These are phyloP conservation scores for Bagarius yarrelli DNA, from an alignment of 2,113 vertebrate species.

Conservation along the genomic window DNA sequence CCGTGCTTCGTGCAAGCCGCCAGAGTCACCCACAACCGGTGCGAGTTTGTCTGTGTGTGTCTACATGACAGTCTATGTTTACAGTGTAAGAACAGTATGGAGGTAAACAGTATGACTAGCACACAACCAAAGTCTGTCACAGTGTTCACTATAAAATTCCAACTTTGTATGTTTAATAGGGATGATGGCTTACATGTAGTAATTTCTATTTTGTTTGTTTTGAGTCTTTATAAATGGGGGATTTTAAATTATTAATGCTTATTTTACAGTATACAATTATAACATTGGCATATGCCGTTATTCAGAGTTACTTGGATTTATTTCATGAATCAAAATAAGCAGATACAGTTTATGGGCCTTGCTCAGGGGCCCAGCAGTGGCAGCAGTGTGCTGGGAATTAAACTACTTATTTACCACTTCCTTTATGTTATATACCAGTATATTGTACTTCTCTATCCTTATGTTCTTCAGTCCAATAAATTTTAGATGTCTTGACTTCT, in stretches of 20 bases:
- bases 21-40: conserved; percentile 89
- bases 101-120: neutral
- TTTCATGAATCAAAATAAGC: too few relatives aligned
- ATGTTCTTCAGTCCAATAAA: neutral
- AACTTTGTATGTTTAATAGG: neutral
- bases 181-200: neutral
- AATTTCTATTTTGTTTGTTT: neutral
- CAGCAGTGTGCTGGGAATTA: too few relatives aligned
- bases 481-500: neutral
- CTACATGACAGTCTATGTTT: neutral
- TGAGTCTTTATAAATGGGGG: too few relatives aligned
- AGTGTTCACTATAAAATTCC: neutral
- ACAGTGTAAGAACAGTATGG: neutral
- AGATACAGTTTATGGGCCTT: too few relatives aligned
- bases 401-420: too few relatives aligned
- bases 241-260: too few relatives aligned
- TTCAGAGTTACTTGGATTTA: too few relatives aligned
- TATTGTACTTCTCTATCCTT: neutral
- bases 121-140: neutral
- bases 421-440: neutral
- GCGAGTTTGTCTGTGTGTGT: neutral
- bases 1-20: conserved; percentile 94
- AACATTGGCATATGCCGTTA: too few relatives aligned
- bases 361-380: too few relatives aligned
- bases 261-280: too few relatives aligned